phyloP scores from a whole-genome alignment of 2,888 invertebrate genomes.

The Exocentrus adspersus region DNA sequence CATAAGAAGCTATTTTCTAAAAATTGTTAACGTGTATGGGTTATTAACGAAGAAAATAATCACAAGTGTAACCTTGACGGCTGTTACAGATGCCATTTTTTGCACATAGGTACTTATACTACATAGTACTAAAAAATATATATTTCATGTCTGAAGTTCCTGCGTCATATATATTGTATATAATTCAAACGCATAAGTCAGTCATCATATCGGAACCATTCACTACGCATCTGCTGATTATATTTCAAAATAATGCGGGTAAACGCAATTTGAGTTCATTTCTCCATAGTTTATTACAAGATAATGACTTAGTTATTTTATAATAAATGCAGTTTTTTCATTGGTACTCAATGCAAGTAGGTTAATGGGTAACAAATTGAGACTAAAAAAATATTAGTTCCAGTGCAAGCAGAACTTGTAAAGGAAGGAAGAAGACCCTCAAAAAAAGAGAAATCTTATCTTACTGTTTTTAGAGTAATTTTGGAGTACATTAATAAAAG shows the following conservation, averaged over 20 bases:
- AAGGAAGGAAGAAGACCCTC: too few relatives aligned
- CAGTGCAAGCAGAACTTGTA: too few relatives aligned
- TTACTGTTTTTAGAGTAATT: too few relatives aligned
- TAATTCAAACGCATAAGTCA: background rate
- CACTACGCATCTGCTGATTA: background rate
- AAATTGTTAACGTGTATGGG: background rate
- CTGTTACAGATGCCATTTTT: background rate
- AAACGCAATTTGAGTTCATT: too few relatives aligned
- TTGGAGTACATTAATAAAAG: too few relatives aligned
- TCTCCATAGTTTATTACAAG: too few relatives aligned
- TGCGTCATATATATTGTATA: background rate
- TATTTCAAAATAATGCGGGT: slow-evolving; percentile 8
- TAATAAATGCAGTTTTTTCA: too few relatives aligned
- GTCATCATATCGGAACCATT: background rate
- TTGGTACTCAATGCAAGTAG: too few relatives aligned
- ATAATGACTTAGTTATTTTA: too few relatives aligned
- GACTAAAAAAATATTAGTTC: too few relatives aligned
- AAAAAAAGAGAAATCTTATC: too few relatives aligned
- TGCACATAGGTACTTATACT: background rate
- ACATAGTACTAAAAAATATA: background rate
- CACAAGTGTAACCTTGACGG: slow-evolving; percentile 4
- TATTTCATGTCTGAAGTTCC: background rate
- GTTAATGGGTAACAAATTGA: too few relatives aligned
- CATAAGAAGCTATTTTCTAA: background rate
- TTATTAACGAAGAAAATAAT: slow-evolving; percentile 1